Percentiles rank a stretch among this genome's conserved stretches.
Conservation (phyloP, 2,888 invertebrate genomes). For the Endotricha flammealis region DNA sequence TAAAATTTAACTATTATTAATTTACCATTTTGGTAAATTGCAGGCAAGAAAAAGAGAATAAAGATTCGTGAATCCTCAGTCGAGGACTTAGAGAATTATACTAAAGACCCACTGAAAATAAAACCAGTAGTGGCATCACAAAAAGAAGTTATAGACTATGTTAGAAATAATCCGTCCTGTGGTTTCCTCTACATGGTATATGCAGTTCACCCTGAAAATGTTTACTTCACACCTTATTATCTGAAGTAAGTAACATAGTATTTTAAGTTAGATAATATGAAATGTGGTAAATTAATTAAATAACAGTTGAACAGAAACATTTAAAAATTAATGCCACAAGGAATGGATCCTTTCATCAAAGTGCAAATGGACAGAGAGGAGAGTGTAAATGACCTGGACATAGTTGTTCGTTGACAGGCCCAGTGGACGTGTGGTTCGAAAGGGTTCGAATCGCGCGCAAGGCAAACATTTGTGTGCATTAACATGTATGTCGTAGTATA, state of each 20-base stretch:
- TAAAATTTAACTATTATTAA: neutral
- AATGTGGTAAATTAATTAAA: too few relatives aligned
- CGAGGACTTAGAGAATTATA: slow-evolving; percentile 23
- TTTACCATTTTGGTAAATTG: slow-evolving; percentile 11
- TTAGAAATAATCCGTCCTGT: slow-evolving; percentile 76
- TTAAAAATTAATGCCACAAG: too few relatives aligned
- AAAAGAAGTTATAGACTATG: slow-evolving; percentile 62
- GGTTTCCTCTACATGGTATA: slow-evolving; percentile 88
- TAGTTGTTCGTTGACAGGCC: too few relatives aligned
- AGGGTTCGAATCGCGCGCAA: too few relatives aligned
- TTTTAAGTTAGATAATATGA: too few relatives aligned
- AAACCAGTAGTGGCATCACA: slow-evolving; percentile 65
- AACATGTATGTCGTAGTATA: too few relatives aligned
- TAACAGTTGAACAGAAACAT: too few relatives aligned
- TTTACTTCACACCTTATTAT: slow-evolving; percentile 86
- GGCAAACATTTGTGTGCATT: too few relatives aligned
- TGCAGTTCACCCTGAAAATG: slow-evolving; percentile 83
- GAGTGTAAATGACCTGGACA: too few relatives aligned
- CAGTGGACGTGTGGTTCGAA: too few relatives aligned
- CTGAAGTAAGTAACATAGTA: slow-evolving; percentile 80
- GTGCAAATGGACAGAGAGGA: too few relatives aligned
- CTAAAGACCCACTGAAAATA: slow-evolving; percentile 54
- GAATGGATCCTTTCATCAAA: too few relatives aligned
- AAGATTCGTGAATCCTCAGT: slow-evolving; percentile 42
- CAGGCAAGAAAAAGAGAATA: slow-evolving; percentile 44